phyloP scores from a whole-genome alignment of 2,888 invertebrate species.

The Matsumyia berberina region DNA sequence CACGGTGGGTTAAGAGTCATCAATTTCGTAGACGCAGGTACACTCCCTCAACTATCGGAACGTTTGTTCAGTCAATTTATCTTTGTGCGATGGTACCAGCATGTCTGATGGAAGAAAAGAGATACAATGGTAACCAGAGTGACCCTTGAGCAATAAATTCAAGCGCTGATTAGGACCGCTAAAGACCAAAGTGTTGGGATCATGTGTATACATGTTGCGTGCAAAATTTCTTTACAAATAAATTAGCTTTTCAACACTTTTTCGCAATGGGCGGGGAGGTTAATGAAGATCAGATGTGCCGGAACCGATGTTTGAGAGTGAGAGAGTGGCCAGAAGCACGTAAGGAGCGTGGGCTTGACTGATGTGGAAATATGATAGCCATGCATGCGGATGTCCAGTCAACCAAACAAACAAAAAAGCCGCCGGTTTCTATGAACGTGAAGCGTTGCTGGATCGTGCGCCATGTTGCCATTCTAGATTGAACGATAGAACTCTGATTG shows the following conservation, averaged over 20 bases:
- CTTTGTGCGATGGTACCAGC: neutral
- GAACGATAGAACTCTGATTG: too few species aligned
- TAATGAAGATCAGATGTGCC: conserved; percentile 42
- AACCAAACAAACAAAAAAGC: too few species aligned
- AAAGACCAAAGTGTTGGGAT: conserved; percentile 1
- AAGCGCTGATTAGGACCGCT: conserved; percentile 30
- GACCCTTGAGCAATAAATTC: conserved; percentile 42
- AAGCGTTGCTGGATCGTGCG: too few species aligned
- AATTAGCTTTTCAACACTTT: conserved; percentile 30
- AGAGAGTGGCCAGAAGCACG: neutral
- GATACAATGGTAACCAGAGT: conserved; percentile 28
- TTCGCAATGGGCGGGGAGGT: conserved; percentile 35
- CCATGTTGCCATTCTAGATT: too few species aligned
- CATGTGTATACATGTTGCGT: conserved; percentile 31
- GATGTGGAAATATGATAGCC: too few species aligned
- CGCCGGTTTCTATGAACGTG: too few species aligned
- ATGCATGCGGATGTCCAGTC: too few species aligned
- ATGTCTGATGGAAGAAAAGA: conserved; percentile 18
- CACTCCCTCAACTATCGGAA: conserved; percentile 34
- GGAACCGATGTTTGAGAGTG: conserved; percentile 39
- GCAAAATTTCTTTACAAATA: conserved; percentile 35
- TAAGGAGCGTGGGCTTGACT: neutral
- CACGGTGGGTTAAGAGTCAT: conserved; percentile 26
- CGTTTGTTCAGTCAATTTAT: conserved; percentile 17
- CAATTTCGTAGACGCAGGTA: neutral